Evolutionary conservation across 2,888 invertebrate species (phyloP), one percentile per base, ranked within the genome.

Genomic region (Napeogenes sylphis): DNA sequence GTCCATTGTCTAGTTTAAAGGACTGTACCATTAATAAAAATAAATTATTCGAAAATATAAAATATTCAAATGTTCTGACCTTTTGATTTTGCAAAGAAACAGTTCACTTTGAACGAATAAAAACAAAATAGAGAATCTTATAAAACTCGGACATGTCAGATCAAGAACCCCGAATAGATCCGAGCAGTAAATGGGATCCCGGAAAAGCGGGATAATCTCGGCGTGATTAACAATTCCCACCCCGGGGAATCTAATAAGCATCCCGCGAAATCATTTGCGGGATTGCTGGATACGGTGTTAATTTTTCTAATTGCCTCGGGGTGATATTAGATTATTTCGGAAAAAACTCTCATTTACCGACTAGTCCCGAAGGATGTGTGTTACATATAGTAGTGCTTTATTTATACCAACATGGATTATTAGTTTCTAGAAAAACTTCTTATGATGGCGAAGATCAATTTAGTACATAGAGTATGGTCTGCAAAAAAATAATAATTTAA

Each of bases 301-400:
- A 84, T 84, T 83, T 83, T 82, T 84, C 80, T 84, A 82, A 85
- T 84, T 81, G 80, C 79, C 71, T 58, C 66, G n/a, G 63, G 30
- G 65, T 67, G 67, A 69, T 69, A 70, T 72, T 72, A 70, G 71
- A 65, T 70, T 69, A 69, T 63, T 58, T 55, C 56, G 63, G 61
- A 56, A 60, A 53, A 59, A 21, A 46, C 59, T 65, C 57, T 66
- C 66, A 68, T 63, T 64, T 61, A 55, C 55, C 38, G 35, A n/a
- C 13, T 38, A 54, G 47, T 63, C 66, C 61, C 65, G 32, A 45
- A 61, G 66, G 68, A 51, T 53, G 58, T 53, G 68, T 54, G 32
- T 66, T 61, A 68, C 56, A 64, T 68, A 62, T 53, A 33, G 51
- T 47, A 4, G 2, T 51, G 6, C n/a, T 51, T 30, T 51, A 30